Conservation (phyloP, 2,888 invertebrate species). For the Tromatobia lineatoria region DNA sequence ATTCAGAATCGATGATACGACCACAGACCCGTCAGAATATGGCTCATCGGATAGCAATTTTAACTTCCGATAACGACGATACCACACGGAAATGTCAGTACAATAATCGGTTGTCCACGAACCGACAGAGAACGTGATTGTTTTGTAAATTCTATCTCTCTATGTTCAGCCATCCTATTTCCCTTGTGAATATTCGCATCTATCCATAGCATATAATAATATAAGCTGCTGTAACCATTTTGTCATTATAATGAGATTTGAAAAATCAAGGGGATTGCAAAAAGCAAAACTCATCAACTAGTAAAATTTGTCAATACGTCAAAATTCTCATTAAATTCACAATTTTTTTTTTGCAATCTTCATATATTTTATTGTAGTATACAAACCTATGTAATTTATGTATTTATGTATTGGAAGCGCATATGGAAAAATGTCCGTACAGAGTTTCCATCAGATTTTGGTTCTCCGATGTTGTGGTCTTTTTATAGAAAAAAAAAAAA, state of each 20-base stretch:
- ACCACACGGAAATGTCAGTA: slow-evolving; percentile 24
- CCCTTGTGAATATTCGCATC: slow-evolving; percentile 3
- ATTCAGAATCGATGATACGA: slow-evolving; percentile 5
- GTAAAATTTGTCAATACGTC: slow-evolving; percentile 2
- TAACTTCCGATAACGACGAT: slow-evolving; percentile 41
- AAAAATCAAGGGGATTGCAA: background rate
- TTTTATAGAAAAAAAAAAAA: slow-evolving; percentile 1
- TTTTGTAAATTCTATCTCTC: slow-evolving; percentile 24
- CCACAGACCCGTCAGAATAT: background rate
- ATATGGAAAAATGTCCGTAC: slow-evolving; percentile 29
- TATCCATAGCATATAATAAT: background rate
- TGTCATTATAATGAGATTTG: too few species aligned
- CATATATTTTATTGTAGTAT: background rate
- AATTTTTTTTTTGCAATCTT: background rate
- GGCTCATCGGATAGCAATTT: slow-evolving; percentile 43
- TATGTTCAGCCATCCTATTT: slow-evolving; percentile 38
- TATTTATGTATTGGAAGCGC: slow-evolving; percentile 24
- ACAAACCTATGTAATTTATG: slow-evolving; percentile 22
- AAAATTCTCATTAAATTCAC: background rate
- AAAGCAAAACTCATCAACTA: background rate
- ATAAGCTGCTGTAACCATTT: background rate
- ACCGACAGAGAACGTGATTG: slow-evolving; percentile 52
- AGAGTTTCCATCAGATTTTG: slow-evolving; percentile 33
- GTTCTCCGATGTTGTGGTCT: slow-evolving; percentile 17
- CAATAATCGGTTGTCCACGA: slow-evolving; percentile 44